Evolutionary conservation across 2,797 vertebrate species (phyloP).

Genomic region (Garrulus glandarius): DNA sequence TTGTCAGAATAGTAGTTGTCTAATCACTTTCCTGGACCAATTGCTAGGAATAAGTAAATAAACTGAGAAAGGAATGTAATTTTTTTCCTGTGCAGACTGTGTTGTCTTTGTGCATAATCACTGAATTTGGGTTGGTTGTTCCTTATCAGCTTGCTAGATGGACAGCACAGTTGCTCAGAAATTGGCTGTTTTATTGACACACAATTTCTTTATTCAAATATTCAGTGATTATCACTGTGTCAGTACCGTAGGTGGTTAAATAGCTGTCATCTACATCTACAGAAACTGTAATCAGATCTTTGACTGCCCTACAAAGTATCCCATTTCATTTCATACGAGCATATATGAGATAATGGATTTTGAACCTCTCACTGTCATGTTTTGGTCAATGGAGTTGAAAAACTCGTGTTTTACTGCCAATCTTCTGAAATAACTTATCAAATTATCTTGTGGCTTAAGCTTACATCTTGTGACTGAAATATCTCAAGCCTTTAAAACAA

Average conservation of each 20-base stretch:
- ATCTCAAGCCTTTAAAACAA: neutral
- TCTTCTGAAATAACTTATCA: neutral
- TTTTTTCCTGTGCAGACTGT: neutral
- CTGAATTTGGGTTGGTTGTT: neutral
- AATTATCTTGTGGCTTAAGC: neutral
- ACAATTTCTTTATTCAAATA: neutral
- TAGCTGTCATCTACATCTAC: neutral
- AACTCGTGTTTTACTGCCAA: neutral
- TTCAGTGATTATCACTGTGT: neutral
- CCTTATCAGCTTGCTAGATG: neutral
- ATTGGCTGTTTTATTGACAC: neutral
- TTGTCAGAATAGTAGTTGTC: neutral
- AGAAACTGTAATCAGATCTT: neutral
- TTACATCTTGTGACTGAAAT: neutral
- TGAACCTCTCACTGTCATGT: neutral
- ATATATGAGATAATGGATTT: neutral
- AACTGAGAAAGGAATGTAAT: neutral
- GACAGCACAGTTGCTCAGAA: neutral
- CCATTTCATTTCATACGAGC: neutral
- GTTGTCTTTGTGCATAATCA: neutral
- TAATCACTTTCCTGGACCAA: neutral
- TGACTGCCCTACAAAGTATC: neutral
- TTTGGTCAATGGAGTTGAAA: neutral
- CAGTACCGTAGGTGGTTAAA: neutral
- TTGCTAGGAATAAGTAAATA: neutral